These are phyloP conservation scores for Sebastes nivosus DNA, from an alignment of 2,797 vertebrate species.

Conservation along the genomic window DNA sequence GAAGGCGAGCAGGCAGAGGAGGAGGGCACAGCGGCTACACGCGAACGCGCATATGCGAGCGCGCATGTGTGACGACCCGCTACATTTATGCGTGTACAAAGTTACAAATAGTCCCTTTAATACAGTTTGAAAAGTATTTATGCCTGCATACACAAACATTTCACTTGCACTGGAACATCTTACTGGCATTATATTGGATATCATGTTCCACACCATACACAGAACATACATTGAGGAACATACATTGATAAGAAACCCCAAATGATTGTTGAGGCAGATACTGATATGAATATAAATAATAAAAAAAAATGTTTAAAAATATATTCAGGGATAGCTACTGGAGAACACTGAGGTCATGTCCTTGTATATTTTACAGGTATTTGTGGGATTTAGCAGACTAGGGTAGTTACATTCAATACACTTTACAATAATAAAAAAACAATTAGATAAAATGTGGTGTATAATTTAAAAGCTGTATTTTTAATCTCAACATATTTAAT, in stretches of 20 bases:
- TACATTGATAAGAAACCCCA: not conserved
- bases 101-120: too few species aligned
- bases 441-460: not conserved
- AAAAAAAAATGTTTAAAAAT: accelerated
- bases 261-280: not conserved
- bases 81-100: too few species aligned
- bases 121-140: too few species aligned
- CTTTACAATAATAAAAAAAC: not conserved
- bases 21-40: too few species aligned
- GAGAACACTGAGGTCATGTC: not conserved
- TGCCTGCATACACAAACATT: too few species aligned
- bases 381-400: not conserved
- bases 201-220: too few species aligned
- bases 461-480: not conserved
- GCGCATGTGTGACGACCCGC: too few species aligned
- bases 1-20: too few species aligned
- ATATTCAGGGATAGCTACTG: not conserved
- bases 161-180: too few species aligned
- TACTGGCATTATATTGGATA: too few species aligned
- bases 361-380: not conserved
- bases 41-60: too few species aligned
- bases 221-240: too few species aligned
- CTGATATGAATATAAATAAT: not conserved
- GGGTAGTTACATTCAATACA: not conserved
- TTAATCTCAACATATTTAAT: not conserved